Evolutionary conservation across 1,140 invertebrate species (phyloP).

Genomic region (Bombus pyrosoma): DNA sequence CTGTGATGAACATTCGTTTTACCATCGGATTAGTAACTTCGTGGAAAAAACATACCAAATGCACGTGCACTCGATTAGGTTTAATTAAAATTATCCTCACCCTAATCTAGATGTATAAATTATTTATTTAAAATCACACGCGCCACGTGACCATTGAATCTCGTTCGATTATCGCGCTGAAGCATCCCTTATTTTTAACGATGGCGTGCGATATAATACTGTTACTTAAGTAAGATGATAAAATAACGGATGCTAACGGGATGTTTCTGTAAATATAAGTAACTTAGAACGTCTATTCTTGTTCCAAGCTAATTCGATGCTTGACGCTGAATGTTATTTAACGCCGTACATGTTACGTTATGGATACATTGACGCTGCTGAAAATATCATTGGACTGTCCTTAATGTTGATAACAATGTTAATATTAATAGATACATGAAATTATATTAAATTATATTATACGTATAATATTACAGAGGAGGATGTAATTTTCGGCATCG

Average conservation of each 20-base stretch:
- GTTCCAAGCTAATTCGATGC: background rate
- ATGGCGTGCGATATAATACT: background rate
- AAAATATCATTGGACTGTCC: background rate
- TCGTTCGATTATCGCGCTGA: slow-evolving; percentile 5
- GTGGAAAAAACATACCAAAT: slow-evolving; percentile 8
- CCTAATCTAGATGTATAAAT: slow-evolving; percentile 41
- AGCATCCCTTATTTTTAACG: slow-evolving; percentile 17
- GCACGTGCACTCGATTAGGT: slow-evolving; percentile 3
- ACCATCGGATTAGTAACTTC: slow-evolving; percentile 7
- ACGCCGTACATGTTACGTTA: background rate
- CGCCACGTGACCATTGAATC: slow-evolving; percentile 13
- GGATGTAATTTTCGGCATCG: background rate
- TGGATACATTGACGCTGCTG: background rate
- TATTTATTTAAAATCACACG: slow-evolving; percentile 60
- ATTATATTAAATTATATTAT: background rate
- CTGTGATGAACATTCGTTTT: slow-evolving; percentile 22
- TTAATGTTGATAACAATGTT: background rate
- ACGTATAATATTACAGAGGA: too few relatives aligned
- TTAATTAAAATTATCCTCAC: slow-evolving; percentile 6
- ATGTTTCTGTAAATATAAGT: slow-evolving; percentile 54
- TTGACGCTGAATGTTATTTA: slow-evolving; percentile 19
- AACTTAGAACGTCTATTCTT: slow-evolving; percentile 17
- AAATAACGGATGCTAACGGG: slow-evolving; percentile 38
- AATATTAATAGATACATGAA: too few relatives aligned
- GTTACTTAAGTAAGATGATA: background rate